Percentiles rank a stretch among this genome's conserved stretches.
Conservation (phyloP, 2,113 vertebrate genomes). For the Vidua chalybeata region DNA sequence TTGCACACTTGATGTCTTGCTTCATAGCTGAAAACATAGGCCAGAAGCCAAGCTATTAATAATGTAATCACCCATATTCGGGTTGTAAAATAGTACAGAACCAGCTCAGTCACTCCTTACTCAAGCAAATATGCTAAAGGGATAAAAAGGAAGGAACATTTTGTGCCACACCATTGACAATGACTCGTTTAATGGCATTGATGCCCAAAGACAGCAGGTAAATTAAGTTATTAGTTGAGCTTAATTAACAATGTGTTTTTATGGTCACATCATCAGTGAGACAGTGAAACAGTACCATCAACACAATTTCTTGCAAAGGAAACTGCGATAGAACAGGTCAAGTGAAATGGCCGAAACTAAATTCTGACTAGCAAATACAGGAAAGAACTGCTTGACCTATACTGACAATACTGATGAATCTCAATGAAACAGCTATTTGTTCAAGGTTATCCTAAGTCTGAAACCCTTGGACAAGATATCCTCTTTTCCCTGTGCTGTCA, state of each 20-base stretch:
- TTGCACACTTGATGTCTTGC: not conserved
- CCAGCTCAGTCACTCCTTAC: not conserved
- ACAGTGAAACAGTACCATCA: not conserved
- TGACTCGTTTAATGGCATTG: not conserved
- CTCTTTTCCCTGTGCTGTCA: not conserved
- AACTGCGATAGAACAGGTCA: not conserved
- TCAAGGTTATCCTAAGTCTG: not conserved
- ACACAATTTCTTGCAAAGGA: not conserved
- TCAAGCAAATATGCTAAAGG: not conserved
- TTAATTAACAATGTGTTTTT: not conserved
- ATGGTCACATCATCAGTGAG: not conserved
- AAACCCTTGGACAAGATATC: not conserved
- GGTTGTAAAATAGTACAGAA: not conserved
- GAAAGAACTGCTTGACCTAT: not conserved
- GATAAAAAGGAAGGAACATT: not conserved
- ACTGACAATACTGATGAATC: not conserved
- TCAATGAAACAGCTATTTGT: not conserved
- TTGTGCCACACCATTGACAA: not conserved
- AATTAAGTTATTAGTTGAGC: not conserved
- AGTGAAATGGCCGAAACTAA: not conserved
- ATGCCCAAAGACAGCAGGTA: not conserved
- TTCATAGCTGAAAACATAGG: not conserved
- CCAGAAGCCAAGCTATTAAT: not conserved
- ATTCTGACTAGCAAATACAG: not conserved
- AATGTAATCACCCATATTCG: not conserved